Percentiles rank a stretch among this genome's conserved stretches.
These are phyloP conservation scores for Luffia ferchaultella DNA, from an alignment of 2,888 invertebrate genomes.

Conservation along the genomic window DNA sequence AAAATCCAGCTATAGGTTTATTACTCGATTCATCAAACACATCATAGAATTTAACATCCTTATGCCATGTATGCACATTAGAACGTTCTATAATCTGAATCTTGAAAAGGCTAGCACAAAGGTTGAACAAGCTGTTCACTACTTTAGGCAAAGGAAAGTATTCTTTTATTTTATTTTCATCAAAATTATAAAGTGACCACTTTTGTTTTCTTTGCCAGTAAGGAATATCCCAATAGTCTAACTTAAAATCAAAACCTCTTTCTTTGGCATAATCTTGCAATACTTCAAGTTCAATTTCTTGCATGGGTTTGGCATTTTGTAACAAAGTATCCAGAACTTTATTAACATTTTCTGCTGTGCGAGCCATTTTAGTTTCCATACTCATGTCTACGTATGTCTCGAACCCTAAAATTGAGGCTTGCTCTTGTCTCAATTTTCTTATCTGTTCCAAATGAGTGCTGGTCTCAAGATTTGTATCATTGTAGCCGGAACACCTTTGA, in stretches of 20 bases:
- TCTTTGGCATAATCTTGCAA: slow-evolving; percentile 77
- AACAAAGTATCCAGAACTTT: slow-evolving; percentile 72
- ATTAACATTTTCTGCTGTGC: slow-evolving; percentile 76
- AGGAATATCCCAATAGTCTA: slow-evolving; percentile 86
- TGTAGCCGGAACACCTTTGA: slow-evolving; percentile 71
- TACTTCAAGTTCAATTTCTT: slow-evolving; percentile 75
- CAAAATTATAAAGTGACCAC: slow-evolving; percentile 69
- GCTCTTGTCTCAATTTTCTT: slow-evolving; percentile 70
- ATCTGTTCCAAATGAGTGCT: slow-evolving; percentile 82
- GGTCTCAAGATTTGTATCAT: slow-evolving; percentile 72
- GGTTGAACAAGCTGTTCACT: slow-evolving; percentile 77
- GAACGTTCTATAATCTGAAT: slow-evolving; percentile 74
- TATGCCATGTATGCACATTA: slow-evolving; percentile 81
- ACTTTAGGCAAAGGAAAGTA: slow-evolving; percentile 87
- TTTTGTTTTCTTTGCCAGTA: slow-evolving; percentile 87
- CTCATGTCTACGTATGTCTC: slow-evolving; percentile 84
- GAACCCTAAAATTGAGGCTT: slow-evolving; percentile 82
- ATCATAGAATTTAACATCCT: slow-evolving; percentile 84
- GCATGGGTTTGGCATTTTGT: slow-evolving; percentile 75
- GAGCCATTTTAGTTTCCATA: slow-evolving; percentile 94
- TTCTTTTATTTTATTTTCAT: slow-evolving; percentile 76
- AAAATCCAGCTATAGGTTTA: slow-evolving; percentile 81
- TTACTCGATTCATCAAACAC: slow-evolving; percentile 74
- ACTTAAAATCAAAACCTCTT: slow-evolving; percentile 72
- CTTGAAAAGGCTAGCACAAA: slow-evolving; percentile 81